These are phyloP conservation scores for Halesus radiatus DNA, from an alignment of 1,140 invertebrate species.

Conservation along the genomic window DNA sequence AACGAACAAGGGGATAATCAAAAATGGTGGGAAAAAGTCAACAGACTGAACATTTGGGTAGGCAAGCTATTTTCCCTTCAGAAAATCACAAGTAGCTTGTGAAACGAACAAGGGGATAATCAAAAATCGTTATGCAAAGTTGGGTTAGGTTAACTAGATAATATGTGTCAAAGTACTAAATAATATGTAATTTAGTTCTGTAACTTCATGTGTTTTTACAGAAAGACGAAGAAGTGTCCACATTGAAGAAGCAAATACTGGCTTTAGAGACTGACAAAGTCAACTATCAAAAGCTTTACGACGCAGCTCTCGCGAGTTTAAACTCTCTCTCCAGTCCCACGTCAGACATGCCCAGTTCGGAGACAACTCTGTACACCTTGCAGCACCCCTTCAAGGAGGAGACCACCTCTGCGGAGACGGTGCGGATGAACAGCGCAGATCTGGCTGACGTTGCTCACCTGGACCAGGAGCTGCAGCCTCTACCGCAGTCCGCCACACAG, in stretches of 20 bases:
- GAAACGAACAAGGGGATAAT: too few species aligned
- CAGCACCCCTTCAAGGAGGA: slow-evolving; percentile 42
- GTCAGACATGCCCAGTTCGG: slow-evolving; percentile 60
- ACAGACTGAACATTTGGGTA: too few species aligned
- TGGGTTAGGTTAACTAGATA: too few species aligned
- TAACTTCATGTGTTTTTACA: background rate
- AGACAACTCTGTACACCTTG: slow-evolving; percentile 52
- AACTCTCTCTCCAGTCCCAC: slow-evolving; percentile 67
- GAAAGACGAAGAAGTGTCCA: slow-evolving; percentile 71
- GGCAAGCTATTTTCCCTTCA: too few species aligned
- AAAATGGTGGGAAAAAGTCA: too few species aligned
- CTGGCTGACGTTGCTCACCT: slow-evolving; percentile 55
- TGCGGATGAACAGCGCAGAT: slow-evolving; percentile 49
- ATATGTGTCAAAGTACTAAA: too few species aligned
- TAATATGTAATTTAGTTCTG: too few species aligned
- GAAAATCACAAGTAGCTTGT: too few species aligned
- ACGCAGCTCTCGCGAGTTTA: slow-evolving; percentile 67
- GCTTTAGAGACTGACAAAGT: slow-evolving; percentile 72
- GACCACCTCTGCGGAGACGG: slow-evolving; percentile 62
- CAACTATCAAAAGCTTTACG: slow-evolving; percentile 71
- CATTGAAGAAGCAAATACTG: slow-evolving; percentile 70
- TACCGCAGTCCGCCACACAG: slow-evolving; percentile 65
- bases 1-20: too few species aligned
- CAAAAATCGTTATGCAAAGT: too few species aligned
- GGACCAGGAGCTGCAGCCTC: slow-evolving; percentile 57